phyloP scores from a whole-genome alignment of 1,140 invertebrate genomes.

The Euura saliciscinereae region DNA sequence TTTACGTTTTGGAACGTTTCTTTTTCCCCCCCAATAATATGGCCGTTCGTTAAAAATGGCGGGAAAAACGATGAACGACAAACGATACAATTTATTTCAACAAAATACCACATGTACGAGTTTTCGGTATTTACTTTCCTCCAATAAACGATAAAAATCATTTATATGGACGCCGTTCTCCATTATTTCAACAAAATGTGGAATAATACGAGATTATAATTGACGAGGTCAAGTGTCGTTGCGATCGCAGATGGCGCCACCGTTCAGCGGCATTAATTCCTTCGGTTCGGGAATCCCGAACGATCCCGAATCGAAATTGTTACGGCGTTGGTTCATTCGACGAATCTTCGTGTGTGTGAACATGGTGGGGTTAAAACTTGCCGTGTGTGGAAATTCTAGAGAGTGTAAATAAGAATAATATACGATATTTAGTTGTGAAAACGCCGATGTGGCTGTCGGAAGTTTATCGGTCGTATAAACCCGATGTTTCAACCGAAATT shows the following conservation, averaged over 20 bases:
- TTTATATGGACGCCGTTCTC: neutral
- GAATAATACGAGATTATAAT: neutral
- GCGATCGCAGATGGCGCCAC: neutral
- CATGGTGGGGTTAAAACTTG: neutral
- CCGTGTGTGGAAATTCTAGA: neutral
- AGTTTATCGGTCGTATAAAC: no score
- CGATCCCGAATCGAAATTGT: neutral
- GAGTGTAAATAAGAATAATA: constrained; percentile 5
- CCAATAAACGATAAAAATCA: neutral
- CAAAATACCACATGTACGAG: neutral
- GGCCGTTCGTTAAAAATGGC: constrained; percentile 40
- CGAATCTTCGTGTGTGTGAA: neutral
- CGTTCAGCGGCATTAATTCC: neutral
- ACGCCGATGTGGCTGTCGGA: constrained; percentile 4
- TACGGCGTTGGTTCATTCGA: neutral
- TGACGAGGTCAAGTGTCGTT: neutral
- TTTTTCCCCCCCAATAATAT: constrained; percentile 52
- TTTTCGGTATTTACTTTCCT: neutral
- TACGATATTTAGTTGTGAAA: neutral
- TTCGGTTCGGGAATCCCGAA: no score
- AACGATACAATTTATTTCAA: neutral
- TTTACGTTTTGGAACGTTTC: constrained; percentile 61
- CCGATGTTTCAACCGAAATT: no score
- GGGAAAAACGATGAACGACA: constrained; percentile 36
- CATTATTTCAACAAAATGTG: no score